Evolutionary conservation across 2,113 vertebrate genomes (phyloP).

Genomic region (Sisor rabdophorus): DNA sequence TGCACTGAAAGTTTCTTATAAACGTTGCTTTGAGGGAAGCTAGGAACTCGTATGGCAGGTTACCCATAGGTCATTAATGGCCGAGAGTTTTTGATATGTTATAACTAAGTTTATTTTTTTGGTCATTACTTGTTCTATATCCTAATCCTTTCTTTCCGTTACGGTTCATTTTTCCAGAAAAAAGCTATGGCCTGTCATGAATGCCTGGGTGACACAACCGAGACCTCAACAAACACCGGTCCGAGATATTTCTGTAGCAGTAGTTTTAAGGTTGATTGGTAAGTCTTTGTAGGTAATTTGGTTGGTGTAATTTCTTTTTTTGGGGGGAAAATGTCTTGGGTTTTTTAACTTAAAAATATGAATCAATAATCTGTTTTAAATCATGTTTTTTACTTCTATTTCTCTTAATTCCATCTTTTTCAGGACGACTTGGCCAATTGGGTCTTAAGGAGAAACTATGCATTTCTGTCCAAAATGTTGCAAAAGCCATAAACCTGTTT

Average conservation of each 20-base stretch:
- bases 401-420: slow-evolving; percentile 13
- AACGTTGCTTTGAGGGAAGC: neutral
- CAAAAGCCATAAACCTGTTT: slow-evolving; percentile 81
- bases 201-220: slow-evolving; percentile 82
- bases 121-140: neutral
- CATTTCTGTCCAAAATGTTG: slow-evolving; percentile 79
- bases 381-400: neutral
- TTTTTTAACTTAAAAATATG: too few species aligned
- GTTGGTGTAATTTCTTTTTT: too few species aligned
- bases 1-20: too few species aligned
- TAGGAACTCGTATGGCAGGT: neutral
- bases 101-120: too few species aligned
- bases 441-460: slow-evolving; percentile 82
- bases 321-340: too few species aligned
- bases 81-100: too few species aligned
- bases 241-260: slow-evolving; percentile 74
- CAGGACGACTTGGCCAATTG: slow-evolving; percentile 84
- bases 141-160: neutral
- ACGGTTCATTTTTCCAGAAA: slow-evolving; percentile 66
- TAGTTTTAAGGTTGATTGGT: slow-evolving; percentile 87
- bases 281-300: too few species aligned
- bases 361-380: neutral
- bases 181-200: slow-evolving; percentile 91
- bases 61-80: neutral
- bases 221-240: slow-evolving; percentile 66